These are phyloP conservation scores for Deroplatys truncata DNA, from an alignment of 2,888 invertebrate species.

Conservation along the genomic window DNA sequence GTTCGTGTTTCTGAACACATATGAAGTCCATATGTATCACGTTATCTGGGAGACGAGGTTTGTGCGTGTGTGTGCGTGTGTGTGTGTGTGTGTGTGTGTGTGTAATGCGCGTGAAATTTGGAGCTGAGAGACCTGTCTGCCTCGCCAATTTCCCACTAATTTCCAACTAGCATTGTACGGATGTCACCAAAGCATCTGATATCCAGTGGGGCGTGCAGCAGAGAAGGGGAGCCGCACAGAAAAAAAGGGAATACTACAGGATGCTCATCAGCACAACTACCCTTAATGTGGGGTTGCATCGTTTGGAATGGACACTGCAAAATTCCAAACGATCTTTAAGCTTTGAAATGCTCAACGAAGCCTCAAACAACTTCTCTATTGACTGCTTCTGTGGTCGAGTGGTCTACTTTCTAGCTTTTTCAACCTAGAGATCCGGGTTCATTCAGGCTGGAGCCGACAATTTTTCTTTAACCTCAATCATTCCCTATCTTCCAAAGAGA, in stretches of 20 bases:
- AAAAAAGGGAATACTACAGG: not conserved
- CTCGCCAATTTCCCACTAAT: slow-evolving; percentile 8
- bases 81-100: not conserved
- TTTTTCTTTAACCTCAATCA: no score
- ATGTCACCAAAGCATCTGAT: not conserved
- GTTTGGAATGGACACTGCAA: no score
- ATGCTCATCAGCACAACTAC: not conserved
- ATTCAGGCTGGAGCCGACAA: no score
- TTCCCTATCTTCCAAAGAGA: no score
- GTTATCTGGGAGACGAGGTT: not conserved
- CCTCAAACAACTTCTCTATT: no score
- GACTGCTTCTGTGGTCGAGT: no score
- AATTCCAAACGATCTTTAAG: no score
- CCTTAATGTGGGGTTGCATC: not conserved
- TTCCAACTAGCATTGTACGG: slow-evolving; percentile 4
- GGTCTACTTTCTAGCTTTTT: no score
- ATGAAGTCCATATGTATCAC: not conserved
- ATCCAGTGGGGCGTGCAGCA: not conserved
- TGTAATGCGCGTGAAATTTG: slow-evolving; percentile 10
- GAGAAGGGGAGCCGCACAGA: not conserved
- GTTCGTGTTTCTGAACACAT: no score
- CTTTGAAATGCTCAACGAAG: no score
- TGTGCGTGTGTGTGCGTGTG: no score
- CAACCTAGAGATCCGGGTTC: no score
- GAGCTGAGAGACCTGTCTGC: not conserved